Percentiles rank a stretch among this genome's conserved stretches.
Conservation (phyloP, 2,797 vertebrate species). For the Picus viridis region DNA sequence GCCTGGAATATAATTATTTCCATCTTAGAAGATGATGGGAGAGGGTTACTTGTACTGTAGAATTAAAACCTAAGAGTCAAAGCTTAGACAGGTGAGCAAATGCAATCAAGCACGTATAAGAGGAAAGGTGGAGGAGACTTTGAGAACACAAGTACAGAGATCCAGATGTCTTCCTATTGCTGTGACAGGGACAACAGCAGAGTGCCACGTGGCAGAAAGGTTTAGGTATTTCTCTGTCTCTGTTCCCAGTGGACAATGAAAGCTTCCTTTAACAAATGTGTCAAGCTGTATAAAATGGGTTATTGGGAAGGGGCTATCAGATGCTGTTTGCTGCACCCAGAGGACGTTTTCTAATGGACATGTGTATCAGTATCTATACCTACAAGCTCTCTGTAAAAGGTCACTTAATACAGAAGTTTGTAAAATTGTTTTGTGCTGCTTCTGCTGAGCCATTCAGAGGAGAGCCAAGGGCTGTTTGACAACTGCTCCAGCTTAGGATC, state of each 20-base stretch:
- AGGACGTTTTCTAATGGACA: not conserved
- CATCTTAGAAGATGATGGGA: not conserved
- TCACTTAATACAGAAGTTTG: not conserved
- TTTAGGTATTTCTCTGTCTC: not conserved
- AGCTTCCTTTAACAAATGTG: not conserved
- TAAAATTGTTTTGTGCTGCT: slow-evolving; percentile 12
- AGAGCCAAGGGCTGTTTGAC: slow-evolving; percentile 29
- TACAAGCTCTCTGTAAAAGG: not conserved
- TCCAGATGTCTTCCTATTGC: slow-evolving; percentile 10
- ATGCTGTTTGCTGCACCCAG: not conserved
- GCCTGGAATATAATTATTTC: not conserved
- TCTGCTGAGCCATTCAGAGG: slow-evolving; percentile 36
- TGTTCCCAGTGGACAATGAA: not conserved
- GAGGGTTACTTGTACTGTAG: not conserved
- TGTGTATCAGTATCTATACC: not conserved
- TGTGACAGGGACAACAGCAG: not conserved
- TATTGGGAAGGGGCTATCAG: not conserved
- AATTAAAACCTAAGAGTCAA: not conserved
- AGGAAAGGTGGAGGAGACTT: not conserved
- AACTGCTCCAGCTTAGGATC: not conserved
- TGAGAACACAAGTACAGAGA: not conserved
- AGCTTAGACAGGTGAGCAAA: not conserved
- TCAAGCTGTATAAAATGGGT: not conserved
- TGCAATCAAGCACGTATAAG: not conserved
- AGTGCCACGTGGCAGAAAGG: not conserved